Evolutionary conservation across 2,888 invertebrate genomes (phyloP).

Genomic region (Dione vanillae): DNA sequence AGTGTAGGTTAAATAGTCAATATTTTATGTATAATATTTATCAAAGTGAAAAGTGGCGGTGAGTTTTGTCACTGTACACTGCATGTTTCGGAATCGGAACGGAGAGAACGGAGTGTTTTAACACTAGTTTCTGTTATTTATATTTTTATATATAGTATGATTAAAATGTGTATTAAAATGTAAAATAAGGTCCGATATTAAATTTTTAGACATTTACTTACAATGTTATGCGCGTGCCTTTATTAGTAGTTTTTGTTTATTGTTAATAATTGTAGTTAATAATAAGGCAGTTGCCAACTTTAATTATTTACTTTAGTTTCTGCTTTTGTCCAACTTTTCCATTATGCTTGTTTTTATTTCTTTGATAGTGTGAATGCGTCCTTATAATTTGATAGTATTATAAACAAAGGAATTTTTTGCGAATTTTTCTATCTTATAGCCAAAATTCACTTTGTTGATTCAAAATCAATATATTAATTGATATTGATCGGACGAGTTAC

Average conservation of each 20-base stretch:
- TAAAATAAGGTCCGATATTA: too few relatives aligned
- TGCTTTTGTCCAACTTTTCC: not conserved
- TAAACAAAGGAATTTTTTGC: not conserved
- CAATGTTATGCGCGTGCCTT: too few relatives aligned
- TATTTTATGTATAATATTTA: not conserved
- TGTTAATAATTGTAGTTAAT: not conserved
- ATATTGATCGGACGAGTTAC: constrained; percentile 17
- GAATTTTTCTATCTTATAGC: not conserved
- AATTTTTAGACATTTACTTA: too few relatives aligned
- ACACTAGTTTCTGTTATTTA: too few relatives aligned
- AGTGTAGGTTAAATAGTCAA: not conserved
- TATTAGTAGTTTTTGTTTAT: not conserved
- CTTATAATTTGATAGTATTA: not conserved
- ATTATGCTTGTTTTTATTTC: not conserved
- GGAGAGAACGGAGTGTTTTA: too few relatives aligned
- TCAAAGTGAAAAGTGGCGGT: not conserved
- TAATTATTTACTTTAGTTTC: not conserved
- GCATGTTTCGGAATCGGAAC: too few relatives aligned
- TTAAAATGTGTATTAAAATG: too few relatives aligned
- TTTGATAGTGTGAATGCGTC: not conserved
- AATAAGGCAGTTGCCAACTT: not conserved
- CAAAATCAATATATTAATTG: constrained; percentile 5
- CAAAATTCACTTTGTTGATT: not conserved
- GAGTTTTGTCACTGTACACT: too few relatives aligned
- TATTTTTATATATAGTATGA: too few relatives aligned